A percentile compares a stretch with the other conserved stretches of the same genome.
Conservation (phyloP, 2,113 vertebrate species). For the Bubo bubo region DNA sequence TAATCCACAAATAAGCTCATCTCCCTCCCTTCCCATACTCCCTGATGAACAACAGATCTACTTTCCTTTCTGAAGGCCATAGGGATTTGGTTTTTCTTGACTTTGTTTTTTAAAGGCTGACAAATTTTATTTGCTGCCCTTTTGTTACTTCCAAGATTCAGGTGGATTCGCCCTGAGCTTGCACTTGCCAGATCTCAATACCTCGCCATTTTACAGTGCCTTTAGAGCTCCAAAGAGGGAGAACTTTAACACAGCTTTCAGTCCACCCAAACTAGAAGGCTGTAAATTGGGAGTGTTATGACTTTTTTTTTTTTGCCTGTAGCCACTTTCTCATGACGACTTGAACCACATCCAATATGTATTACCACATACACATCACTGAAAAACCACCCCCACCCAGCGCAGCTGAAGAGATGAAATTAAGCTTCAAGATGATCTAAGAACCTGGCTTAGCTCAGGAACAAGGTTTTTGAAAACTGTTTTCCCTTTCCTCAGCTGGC, state of each 20-base stretch:
- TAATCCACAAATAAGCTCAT: neutral
- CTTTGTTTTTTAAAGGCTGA: neutral
- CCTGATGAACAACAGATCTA: neutral
- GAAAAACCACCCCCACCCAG: neutral
- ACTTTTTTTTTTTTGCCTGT: neutral
- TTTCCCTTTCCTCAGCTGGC: neutral
- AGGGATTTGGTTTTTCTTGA: neutral
- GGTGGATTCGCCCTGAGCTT: neutral
- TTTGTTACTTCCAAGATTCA: neutral
- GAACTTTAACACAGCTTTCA: neutral
- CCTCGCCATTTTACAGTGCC: fast-evolving
- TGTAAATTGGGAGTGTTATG: neutral
- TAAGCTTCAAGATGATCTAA: neutral
- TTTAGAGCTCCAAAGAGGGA: neutral
- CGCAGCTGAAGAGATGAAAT: neutral
- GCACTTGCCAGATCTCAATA: neutral
- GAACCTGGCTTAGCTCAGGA: neutral
- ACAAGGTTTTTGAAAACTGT: neutral
- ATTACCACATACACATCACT: neutral
- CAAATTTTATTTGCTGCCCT: neutral
- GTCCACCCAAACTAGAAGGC: neutral
- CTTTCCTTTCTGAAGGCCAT: neutral
- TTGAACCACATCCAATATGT: neutral
- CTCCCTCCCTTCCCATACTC: neutral
- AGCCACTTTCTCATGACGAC: neutral